These are phyloP conservation scores for Ochotona princeps DNA, from an alignment of 2,113 vertebrate species.

Conservation along the genomic window DNA sequence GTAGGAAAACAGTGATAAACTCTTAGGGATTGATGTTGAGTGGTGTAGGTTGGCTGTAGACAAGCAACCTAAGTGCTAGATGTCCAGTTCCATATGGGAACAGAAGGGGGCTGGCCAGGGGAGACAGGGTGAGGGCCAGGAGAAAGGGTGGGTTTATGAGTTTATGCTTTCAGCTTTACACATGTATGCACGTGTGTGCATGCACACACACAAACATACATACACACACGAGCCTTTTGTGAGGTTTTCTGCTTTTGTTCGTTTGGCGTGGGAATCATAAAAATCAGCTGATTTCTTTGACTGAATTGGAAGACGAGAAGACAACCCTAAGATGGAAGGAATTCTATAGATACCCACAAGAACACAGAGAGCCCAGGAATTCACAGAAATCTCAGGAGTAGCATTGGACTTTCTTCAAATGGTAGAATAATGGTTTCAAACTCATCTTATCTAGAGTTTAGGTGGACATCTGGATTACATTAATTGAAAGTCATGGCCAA, in stretches of 20 bases:
- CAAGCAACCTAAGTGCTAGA: neutral
- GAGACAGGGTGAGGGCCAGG: neutral
- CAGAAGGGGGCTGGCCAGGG: neutral
- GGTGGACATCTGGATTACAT: slow-evolving; percentile 59
- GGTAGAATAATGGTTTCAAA: neutral
- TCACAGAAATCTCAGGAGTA: neutral
- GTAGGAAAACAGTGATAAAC: slow-evolving; percentile 16
- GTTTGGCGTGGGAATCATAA: neutral
- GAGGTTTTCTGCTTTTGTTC: neutral
- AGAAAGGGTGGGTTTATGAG: neutral
- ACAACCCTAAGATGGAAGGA: neutral
- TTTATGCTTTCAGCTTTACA: too few relatives aligned
- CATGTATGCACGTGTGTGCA: too few relatives aligned
- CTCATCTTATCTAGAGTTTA: slow-evolving; percentile 23
- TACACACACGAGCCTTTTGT: neutral
- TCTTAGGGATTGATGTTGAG: neutral
- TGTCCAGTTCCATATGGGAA: neutral
- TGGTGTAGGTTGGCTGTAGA: neutral
- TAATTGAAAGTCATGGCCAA: slow-evolving; percentile 51
- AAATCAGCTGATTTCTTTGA: neutral
- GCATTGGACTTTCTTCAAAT: neutral
- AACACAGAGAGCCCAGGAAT: neutral
- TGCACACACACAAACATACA: too few relatives aligned
- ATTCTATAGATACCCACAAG: slow-evolving; percentile 7
- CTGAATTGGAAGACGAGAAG: neutral